A percentile compares a stretch with the other conserved stretches of the same genome.
These are phyloP conservation scores for Dicaeum eximium DNA, from an alignment of 2,113 vertebrate species.

Conservation along the genomic window DNA sequence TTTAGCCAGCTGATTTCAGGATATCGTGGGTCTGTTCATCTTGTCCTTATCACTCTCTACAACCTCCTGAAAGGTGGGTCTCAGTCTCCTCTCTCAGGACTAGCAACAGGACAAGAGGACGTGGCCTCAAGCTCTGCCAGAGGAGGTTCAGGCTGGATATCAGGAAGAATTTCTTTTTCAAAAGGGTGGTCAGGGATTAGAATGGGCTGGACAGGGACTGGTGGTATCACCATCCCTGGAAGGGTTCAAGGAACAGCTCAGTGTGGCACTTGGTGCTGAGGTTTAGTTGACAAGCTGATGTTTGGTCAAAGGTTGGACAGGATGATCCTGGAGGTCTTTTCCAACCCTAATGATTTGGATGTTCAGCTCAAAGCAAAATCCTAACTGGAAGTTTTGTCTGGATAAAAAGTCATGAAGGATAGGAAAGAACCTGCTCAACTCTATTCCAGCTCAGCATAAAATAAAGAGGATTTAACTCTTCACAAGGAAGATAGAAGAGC, in stretches of 20 bases:
- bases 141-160: not conserved
- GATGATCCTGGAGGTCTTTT: not conserved
- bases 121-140: not conserved
- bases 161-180: not conserved
- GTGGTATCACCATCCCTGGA: not conserved
- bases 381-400: not conserved
- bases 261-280: too few relatives aligned
- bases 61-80: not conserved
- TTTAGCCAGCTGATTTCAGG: not conserved
- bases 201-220: not conserved
- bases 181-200: not conserved
- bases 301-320: not conserved
- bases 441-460: not conserved
- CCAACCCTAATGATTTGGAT: not conserved
- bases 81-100: not conserved
- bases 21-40: not conserved
- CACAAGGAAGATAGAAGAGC: not conserved
- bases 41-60: not conserved
- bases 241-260: rapidly evolving
- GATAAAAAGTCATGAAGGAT: not conserved
- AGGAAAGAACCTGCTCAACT: not conserved
- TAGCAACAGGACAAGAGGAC: not conserved
- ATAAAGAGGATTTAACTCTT: not conserved
- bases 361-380: not conserved
- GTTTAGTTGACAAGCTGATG: not conserved